These are phyloP conservation scores for Hesperia comma DNA, from an alignment of 2,888 invertebrate genomes.

Conservation along the genomic window DNA sequence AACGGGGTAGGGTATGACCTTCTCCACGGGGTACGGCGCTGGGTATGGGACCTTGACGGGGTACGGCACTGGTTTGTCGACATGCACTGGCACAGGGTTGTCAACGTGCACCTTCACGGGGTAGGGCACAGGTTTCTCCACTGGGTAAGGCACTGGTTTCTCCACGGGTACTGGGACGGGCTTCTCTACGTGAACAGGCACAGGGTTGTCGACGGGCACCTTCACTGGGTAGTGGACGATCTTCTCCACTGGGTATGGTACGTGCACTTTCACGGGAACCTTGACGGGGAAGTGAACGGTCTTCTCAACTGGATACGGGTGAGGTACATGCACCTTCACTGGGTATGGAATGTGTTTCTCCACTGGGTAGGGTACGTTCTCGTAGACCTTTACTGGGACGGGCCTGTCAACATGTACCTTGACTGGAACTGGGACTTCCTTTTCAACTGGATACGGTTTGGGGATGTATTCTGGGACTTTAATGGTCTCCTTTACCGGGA, in stretches of 20 bases:
- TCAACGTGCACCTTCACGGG: slow-evolving; percentile 88
- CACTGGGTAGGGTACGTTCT: slow-evolving; percentile 88
- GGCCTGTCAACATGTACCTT: slow-evolving; percentile 87
- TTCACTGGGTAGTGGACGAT: slow-evolving; percentile 88
- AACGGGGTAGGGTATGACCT: slow-evolving; percentile 86
- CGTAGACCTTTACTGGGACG: slow-evolving; percentile 85
- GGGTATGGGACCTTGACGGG: slow-evolving; percentile 89
- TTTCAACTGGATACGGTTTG: slow-evolving; percentile 87
- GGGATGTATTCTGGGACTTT: slow-evolving; percentile 87
- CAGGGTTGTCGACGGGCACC: slow-evolving; percentile 87
- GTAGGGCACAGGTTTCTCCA: slow-evolving; percentile 88
- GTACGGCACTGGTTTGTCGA: slow-evolving; percentile 91
- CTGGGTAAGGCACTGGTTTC: slow-evolving; percentile 89
- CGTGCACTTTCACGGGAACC: slow-evolving; percentile 88
- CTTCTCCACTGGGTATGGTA: slow-evolving; percentile 90
- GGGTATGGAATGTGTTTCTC: slow-evolving; percentile 87
- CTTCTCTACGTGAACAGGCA: slow-evolving; percentile 87
- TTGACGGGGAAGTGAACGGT: slow-evolving; percentile 86
- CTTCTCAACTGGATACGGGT: slow-evolving; percentile 90
- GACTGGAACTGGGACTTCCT: slow-evolving; percentile 86
- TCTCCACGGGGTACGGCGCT: slow-evolving; percentile 87
- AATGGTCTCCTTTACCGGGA: slow-evolving; percentile 86
- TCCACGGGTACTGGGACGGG: slow-evolving; percentile 88
- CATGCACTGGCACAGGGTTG: slow-evolving; percentile 88
- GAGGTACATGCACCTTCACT: slow-evolving; percentile 88